Conservation (phyloP, 2,888 invertebrate species). For the Temnothorax rugatulus region DNA sequence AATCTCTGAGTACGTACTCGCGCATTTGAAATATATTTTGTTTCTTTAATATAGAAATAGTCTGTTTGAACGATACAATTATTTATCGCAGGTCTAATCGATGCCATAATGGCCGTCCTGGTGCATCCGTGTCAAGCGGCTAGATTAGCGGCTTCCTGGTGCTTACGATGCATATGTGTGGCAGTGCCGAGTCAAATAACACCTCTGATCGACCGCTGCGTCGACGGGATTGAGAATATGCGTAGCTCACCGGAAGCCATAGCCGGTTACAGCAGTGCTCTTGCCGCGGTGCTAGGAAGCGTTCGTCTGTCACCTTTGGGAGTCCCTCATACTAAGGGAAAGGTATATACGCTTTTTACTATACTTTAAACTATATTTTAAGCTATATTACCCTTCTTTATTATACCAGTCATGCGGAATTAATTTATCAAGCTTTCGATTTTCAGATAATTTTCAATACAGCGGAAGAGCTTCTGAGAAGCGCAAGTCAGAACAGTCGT, state of each 20-base stretch:
- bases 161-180: constrained; percentile 95
- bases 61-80: neutral
- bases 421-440: constrained; percentile 19
- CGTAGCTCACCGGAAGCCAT: constrained; percentile 96
- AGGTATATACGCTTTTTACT: constrained; percentile 87
- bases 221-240: constrained; percentile 95
- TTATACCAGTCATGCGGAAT: neutral
- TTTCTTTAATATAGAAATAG: neutral
- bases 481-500: constrained; percentile 98
- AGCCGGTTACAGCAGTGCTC: constrained; percentile 96
- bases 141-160: constrained; percentile 97
- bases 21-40: constrained; percentile 1
- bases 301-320: constrained; percentile 96
- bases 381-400: neutral
- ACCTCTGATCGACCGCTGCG: constrained; percentile 96
- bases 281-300: constrained; percentile 97
- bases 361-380: too few species aligned
- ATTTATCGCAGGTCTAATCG: constrained; percentile 88
- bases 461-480: constrained; percentile 97
- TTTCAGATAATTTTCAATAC: constrained; percentile 95
- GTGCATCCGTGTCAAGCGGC: constrained; percentile 98
- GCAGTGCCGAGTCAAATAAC: constrained; percentile 98
- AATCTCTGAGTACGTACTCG: constrained; percentile 90
- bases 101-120: constrained; percentile 93
- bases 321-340: constrained; percentile 98